phyloP scores from a whole-genome alignment of 2,797 vertebrate species.

The Percopsis omiscomaycus region DNA sequence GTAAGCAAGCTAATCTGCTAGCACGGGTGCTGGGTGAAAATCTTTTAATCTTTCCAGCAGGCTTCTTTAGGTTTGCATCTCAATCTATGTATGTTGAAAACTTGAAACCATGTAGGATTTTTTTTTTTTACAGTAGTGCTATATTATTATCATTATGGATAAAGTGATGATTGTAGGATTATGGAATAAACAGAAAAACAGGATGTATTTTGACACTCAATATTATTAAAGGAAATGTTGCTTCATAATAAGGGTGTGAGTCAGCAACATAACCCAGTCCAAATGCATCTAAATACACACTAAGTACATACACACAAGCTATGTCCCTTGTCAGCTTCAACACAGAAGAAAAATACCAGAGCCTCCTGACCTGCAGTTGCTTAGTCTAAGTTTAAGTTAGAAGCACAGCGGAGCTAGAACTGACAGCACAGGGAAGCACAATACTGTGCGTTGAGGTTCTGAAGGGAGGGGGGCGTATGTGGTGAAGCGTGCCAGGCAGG shows the following conservation, averaged over 20 bases:
- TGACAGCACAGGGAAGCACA: constrained; percentile 18
- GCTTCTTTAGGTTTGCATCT: constrained; percentile 4
- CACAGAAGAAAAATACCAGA: neutral
- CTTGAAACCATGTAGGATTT: neutral
- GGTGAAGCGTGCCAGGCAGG: constrained; percentile 24
- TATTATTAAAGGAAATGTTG: no score
- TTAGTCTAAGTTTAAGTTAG: constrained; percentile 8
- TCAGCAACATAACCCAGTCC: no score
- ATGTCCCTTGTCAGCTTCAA: neutral
- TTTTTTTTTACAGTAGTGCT: no score
- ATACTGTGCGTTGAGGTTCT: neutral
- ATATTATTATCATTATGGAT: no score
- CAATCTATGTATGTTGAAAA: constrained; percentile 7
- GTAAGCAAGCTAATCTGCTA: no score
- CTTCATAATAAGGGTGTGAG: no score
- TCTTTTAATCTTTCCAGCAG: neutral
- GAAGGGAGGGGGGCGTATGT: constrained; percentile 15
- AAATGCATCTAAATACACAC: neutral
- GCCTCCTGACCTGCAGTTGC: constrained; percentile 8
- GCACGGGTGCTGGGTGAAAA: no score
- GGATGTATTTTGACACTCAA: no score
- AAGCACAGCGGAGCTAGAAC: constrained; percentile 21
- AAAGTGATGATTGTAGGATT: no score
- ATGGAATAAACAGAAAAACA: no score
- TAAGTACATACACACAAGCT: neutral